Conservation (phyloP, 2,113 vertebrate genomes). For the Myotis yumanensis region DNA sequence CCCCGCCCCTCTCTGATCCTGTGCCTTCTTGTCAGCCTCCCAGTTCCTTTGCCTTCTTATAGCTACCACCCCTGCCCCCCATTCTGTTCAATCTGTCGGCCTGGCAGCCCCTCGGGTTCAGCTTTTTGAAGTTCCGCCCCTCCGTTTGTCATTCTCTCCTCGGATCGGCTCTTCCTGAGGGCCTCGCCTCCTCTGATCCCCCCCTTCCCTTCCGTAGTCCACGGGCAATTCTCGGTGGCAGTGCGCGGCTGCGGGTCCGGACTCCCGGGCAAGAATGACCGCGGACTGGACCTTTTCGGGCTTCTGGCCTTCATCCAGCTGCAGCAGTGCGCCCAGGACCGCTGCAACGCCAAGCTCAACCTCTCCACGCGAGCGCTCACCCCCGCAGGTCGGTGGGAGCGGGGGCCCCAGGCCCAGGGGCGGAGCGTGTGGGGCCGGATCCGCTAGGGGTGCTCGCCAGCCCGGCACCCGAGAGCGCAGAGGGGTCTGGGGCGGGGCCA, state of each 20-base stretch:
- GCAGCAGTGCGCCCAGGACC: conserved; percentile 76
- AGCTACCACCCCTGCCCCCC: background rate
- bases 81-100: background rate
- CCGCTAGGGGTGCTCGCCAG: background rate
- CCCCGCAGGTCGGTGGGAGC: conserved; percentile 52
- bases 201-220: conserved; percentile 54
- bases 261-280: conserved; percentile 77
- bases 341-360: conserved; percentile 77
- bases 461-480: background rate
- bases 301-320: conserved; percentile 79
- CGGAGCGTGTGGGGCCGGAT: accelerated
- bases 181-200: background rate
- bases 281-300: conserved; percentile 76
- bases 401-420: background rate
- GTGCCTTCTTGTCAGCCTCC: background rate
- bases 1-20: background rate
- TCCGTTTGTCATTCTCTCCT: background rate
- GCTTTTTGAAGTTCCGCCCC: background rate
- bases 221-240: conserved; percentile 77
- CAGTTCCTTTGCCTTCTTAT: background rate
- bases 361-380: conserved; percentile 61
- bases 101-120: background rate
- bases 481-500: background rate
- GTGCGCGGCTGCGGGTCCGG: conserved; percentile 79
- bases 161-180: background rate